Conservation (phyloP, 2,888 invertebrate species). For the Torymus aiolomorphi region DNA sequence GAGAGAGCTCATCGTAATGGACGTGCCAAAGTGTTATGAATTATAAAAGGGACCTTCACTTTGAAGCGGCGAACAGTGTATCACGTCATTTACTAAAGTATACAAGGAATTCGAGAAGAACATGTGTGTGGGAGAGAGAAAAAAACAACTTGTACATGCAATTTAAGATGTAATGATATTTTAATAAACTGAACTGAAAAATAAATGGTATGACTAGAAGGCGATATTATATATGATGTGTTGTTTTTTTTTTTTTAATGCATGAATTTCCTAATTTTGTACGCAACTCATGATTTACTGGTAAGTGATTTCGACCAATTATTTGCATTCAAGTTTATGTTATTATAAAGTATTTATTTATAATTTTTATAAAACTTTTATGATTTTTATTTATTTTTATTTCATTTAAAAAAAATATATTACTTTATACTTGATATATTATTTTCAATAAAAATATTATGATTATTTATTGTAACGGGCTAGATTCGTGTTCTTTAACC, state of each 20-base stretch:
- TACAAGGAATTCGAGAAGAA: constrained; percentile 33
- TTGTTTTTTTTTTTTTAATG: not conserved
- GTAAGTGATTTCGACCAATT: too few species aligned
- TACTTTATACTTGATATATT: too few species aligned
- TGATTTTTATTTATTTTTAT: too few species aligned
- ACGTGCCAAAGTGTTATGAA: constrained; percentile 55
- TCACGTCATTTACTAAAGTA: constrained; percentile 50
- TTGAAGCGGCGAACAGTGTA: constrained; percentile 27
- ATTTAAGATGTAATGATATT: constrained; percentile 58
- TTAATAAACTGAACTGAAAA: constrained; percentile 57
- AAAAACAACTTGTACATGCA: constrained; percentile 53
- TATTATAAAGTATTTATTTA: too few species aligned
- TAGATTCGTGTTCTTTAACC: too few species aligned
- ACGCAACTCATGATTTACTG: too few species aligned
- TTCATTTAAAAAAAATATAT: too few species aligned
- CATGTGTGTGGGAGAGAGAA: not conserved
- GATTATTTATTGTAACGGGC: too few species aligned
- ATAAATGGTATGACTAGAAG: constrained; percentile 57
- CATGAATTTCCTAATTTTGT: not conserved
- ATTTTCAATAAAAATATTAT: too few species aligned
- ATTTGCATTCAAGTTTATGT: too few species aligned
- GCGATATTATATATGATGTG: constrained; percentile 33
- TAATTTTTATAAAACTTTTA: too few species aligned
- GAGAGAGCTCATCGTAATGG: constrained; percentile 28
- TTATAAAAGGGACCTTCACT: constrained; percentile 44